Conservation (phyloP, 2,113 vertebrate genomes). For the Vidua chalybeata region DNA sequence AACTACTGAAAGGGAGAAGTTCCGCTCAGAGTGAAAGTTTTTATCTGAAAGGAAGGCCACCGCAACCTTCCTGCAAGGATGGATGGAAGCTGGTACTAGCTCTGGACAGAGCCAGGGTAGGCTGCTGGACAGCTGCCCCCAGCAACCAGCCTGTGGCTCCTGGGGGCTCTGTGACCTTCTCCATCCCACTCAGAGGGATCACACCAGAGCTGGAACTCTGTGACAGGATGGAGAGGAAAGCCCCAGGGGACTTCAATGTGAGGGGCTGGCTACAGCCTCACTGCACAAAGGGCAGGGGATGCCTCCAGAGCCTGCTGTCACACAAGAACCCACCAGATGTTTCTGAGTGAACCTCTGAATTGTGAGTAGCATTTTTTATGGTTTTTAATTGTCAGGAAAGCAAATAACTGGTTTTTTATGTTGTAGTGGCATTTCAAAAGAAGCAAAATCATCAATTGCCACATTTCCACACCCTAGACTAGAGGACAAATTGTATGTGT, state of each 20-base stretch:
- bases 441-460: neutral
- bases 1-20: accelerated
- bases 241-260: accelerated
- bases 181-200: accelerated
- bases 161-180: neutral
- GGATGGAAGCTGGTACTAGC: accelerated
- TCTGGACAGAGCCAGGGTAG: neutral
- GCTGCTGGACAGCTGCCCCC: neutral
- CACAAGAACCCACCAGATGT: neutral
- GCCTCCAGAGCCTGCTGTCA: neutral
- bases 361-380: neutral
- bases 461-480: neutral
- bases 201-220: neutral
- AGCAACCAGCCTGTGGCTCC: neutral
- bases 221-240: accelerated
- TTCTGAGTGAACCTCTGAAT: neutral
- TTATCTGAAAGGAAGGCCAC: neutral
- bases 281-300: neutral
- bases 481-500: neutral
- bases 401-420: neutral
- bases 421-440: neutral
- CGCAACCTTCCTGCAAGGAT: neutral
- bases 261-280: neutral
- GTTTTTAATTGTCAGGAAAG: neutral
- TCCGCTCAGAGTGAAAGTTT: neutral